Percentiles rank a stretch among this genome's conserved stretches.
Conservation (phyloP, 2,888 invertebrate genomes). For the Cremastobaeus sp. region DNA sequence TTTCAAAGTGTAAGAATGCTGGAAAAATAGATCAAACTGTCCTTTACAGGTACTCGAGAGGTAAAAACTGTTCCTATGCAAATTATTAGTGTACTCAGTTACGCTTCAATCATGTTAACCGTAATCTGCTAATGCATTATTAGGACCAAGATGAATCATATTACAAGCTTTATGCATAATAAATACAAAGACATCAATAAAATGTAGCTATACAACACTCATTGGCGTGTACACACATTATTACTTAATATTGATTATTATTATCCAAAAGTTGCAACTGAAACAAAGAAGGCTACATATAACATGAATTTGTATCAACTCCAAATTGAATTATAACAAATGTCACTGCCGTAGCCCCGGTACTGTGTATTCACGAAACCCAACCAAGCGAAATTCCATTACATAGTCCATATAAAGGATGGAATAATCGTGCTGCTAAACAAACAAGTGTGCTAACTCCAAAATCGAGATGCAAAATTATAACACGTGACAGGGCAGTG, state of each 20-base stretch:
- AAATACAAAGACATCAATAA: neutral
- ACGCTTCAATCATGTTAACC: neutral
- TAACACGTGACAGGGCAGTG: neutral
- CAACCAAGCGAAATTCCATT: neutral
- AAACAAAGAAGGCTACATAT: conserved; percentile 3
- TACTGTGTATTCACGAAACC: neutral
- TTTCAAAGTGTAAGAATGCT: too few species aligned
- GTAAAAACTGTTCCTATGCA: too few species aligned
- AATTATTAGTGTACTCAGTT: neutral
- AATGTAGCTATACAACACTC: neutral
- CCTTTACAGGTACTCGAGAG: too few species aligned
- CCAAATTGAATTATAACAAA: conserved; percentile 4
- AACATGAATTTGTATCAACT: neutral
- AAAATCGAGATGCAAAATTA: neutral
- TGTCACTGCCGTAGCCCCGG: neutral
- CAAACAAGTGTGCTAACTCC: neutral
- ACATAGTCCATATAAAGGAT: conserved; percentile 19
- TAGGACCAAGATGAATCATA: neutral
- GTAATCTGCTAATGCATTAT: too few species aligned
- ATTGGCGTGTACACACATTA: conserved; percentile 1
- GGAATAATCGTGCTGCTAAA: too few species aligned
- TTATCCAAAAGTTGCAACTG: conserved; percentile 13
- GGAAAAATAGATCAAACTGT: too few species aligned
- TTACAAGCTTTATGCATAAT: neutral
- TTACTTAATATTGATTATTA: conserved; percentile 19